These are phyloP conservation scores for Phoxinus dragarum DNA, from an alignment of 2,797 vertebrate species.

Conservation along the genomic window DNA sequence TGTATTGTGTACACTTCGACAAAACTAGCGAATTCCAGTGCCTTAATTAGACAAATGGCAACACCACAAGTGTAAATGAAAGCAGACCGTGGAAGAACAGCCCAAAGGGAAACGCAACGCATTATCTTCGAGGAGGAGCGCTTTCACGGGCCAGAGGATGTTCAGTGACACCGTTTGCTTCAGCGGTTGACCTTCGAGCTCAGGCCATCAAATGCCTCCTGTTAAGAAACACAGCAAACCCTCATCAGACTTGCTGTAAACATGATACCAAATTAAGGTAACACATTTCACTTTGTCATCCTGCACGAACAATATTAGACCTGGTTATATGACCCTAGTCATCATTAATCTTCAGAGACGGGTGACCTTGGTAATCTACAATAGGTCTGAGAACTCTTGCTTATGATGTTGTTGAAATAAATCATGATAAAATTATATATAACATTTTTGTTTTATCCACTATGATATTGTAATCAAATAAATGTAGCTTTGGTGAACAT, in stretches of 20 bases:
- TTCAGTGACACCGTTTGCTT: constrained; percentile 8
- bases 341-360: neutral
- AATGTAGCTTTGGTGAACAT: neutral
- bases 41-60: neutral
- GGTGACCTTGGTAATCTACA: neutral
- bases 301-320: neutral
- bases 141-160: constrained; percentile 12
- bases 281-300: neutral
- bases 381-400: neutral
- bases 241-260: neutral
- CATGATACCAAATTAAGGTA: neutral
- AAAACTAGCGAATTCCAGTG: neutral
- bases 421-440: neutral
- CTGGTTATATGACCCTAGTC: neutral
- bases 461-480: neutral
- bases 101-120: neutral
- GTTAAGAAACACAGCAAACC: neutral
- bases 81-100: constrained; percentile 23
- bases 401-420: neutral
- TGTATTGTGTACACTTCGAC: neutral
- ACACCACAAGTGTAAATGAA: neutral
- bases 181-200: constrained; percentile 10
- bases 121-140: neutral
- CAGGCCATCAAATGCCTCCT: neutral
- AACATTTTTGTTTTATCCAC: neutral